A percentile compares a stretch with the other conserved stretches of the same genome.
phyloP scores from a whole-genome alignment of 2,888 invertebrate species.

The Aspidapion aeneum region DNA sequence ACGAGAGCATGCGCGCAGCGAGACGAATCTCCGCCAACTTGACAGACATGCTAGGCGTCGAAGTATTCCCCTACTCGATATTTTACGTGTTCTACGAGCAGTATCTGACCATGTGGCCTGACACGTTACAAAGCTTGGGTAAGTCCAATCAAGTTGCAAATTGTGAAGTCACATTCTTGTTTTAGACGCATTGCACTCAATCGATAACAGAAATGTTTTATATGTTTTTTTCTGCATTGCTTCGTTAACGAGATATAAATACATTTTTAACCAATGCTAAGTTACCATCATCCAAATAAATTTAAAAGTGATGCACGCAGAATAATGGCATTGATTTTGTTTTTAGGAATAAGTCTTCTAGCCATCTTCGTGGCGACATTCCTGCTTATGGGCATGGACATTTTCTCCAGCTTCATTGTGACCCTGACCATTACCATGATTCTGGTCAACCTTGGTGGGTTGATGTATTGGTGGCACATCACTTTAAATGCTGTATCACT shows the following conservation, averaged over 20 bases:
- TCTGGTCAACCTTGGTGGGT: slow-evolving; percentile 84
- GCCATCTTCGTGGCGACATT: slow-evolving; percentile 96
- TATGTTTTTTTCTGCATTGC: too few species aligned
- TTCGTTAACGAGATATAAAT: too few species aligned
- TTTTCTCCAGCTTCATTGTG: slow-evolving; percentile 85
- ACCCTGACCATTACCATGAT: slow-evolving; percentile 93
- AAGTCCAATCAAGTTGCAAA: too few species aligned
- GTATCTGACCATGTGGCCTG: slow-evolving; percentile 93
- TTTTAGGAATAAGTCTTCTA: slow-evolving; percentile 69
- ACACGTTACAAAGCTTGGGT: slow-evolving; percentile 77
- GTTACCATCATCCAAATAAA: too few species aligned
- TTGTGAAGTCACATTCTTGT: too few species aligned
- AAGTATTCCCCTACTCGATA: slow-evolving; percentile 87
- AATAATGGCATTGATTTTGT: too few species aligned
- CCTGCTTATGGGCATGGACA: slow-evolving; percentile 88
- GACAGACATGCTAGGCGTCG: slow-evolving; percentile 66
- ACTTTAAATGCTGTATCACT: slow-evolving; percentile 95
- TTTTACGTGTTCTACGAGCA: slow-evolving; percentile 99
- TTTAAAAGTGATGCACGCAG: too few species aligned
- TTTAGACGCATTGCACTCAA: too few species aligned
- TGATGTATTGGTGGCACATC: slow-evolving; percentile 98
- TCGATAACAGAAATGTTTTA: too few species aligned
- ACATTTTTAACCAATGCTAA: too few species aligned
- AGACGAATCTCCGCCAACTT: slow-evolving; percentile 62
- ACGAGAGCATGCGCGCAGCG: slow-evolving; percentile 79